phyloP scores from a whole-genome alignment of 2,797 vertebrate genomes.

The Amblyopsis hoosieri region DNA sequence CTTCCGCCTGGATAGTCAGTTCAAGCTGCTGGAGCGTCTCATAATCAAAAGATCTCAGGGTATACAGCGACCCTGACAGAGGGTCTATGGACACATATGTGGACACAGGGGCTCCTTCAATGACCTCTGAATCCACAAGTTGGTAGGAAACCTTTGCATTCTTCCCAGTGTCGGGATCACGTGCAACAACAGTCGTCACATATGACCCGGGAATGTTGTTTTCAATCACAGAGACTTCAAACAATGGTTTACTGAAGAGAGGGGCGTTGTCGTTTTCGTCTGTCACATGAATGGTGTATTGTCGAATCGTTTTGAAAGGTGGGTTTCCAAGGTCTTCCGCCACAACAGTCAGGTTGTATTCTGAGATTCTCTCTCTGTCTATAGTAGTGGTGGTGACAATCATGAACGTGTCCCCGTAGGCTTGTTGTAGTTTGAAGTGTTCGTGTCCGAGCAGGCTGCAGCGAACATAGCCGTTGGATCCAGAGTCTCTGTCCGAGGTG shows the following conservation, averaged over 20 bases:
- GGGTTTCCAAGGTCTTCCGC: slow-evolving; percentile 78
- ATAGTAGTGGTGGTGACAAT: slow-evolving; percentile 74
- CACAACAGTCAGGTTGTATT: slow-evolving; percentile 80
- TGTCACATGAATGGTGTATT: slow-evolving; percentile 78
- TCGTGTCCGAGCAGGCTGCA: slow-evolving; percentile 78
- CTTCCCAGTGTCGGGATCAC: slow-evolving; percentile 67
- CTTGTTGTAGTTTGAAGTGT: slow-evolving; percentile 81
- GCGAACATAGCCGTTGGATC: slow-evolving; percentile 79
- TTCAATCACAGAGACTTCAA: slow-evolving; percentile 79
- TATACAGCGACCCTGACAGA: slow-evolving; percentile 65
- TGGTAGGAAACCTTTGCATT: slow-evolving; percentile 73
- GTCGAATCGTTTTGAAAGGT: slow-evolving; percentile 75
- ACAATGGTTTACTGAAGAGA: slow-evolving; percentile 73
- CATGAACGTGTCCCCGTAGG: slow-evolving; percentile 82
- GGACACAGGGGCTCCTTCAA: slow-evolving; percentile 63
- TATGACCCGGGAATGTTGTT: slow-evolving; percentile 83
- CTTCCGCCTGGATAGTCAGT: slow-evolving; percentile 64
- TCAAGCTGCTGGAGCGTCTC: slow-evolving; percentile 68
- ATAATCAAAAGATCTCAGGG: slow-evolving; percentile 69
- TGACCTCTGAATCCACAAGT: slow-evolving; percentile 69
- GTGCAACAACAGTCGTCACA: slow-evolving; percentile 74
- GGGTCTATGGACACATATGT: slow-evolving; percentile 71
- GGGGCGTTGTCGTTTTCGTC: slow-evolving; percentile 84
- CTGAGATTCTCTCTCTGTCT: slow-evolving; percentile 77
- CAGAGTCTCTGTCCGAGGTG: slow-evolving; percentile 82